Evolutionary conservation across 2,888 invertebrate genomes (phyloP).

Genomic region (Trypoxylon attenuatum): DNA sequence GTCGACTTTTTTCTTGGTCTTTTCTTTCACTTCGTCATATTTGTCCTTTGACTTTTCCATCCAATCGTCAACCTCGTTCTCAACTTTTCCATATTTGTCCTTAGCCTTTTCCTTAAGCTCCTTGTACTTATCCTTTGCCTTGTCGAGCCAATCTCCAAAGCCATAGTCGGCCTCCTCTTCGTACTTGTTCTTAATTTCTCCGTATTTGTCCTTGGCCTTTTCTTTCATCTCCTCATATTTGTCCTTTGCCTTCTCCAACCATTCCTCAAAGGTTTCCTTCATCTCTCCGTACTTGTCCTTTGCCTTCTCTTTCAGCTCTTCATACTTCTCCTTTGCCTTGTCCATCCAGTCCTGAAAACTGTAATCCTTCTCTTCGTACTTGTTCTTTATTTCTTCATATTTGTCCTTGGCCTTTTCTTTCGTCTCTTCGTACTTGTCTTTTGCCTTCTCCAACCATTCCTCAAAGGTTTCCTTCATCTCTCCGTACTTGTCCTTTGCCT

Average conservation of each 20-base stretch:
- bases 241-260: not conserved
- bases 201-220: not conserved
- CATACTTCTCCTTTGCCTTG: not conserved
- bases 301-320: not conserved
- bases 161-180: not conserved
- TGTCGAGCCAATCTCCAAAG: too few species aligned
- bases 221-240: not conserved
- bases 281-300: not conserved
- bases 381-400: too few species aligned
- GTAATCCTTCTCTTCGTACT: too few species aligned
- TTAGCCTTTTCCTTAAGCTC: not conserved
- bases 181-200: not conserved
- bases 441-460: too few species aligned
- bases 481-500: too few species aligned
- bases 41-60: not conserved
- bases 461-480: not conserved
- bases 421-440: too few species aligned
- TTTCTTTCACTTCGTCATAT: not conserved
- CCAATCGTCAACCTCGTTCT: fast-evolving
- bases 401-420: too few species aligned
- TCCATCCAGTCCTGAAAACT: too few species aligned
- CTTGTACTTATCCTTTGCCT: not conserved
- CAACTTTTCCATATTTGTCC: not conserved
- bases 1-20: not conserved
- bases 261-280: not conserved